phyloP scores from a whole-genome alignment of 2,113 vertebrate species.

The Pelecanoides urinatrix region DNA sequence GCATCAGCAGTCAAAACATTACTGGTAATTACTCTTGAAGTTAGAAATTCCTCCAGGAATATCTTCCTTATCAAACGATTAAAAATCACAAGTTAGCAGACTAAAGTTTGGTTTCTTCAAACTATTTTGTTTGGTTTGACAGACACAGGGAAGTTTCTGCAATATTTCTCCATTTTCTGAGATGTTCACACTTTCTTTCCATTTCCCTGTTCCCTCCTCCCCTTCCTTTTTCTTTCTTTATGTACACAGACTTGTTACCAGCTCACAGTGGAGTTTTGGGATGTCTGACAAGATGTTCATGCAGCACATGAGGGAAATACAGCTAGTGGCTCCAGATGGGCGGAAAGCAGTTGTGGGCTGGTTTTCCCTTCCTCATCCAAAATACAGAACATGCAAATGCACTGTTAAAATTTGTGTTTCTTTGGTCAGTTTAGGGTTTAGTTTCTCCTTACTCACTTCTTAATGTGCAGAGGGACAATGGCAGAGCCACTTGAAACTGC shows the following conservation, averaged over 20 bases:
- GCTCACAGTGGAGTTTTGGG: not conserved
- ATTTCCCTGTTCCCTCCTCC: not conserved
- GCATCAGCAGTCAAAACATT: not conserved
- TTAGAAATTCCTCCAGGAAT: not conserved
- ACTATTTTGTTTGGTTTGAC: not conserved
- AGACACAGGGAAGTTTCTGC: not conserved
- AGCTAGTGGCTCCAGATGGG: not conserved
- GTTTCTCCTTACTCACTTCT: not conserved
- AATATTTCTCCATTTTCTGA: not conserved
- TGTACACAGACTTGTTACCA: not conserved
- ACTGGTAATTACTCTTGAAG: slow-evolving; percentile 18
- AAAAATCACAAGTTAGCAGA: not conserved
- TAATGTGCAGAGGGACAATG: not conserved
- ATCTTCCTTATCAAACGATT: not conserved
- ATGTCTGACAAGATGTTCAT: not conserved
- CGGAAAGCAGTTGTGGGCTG: not conserved
- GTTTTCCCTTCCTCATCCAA: not conserved
- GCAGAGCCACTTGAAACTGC: not conserved
- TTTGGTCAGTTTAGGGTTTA: not conserved
- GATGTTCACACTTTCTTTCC: not conserved
- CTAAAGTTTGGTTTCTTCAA: not conserved
- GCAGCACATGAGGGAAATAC: not conserved
- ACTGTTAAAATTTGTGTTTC: not conserved
- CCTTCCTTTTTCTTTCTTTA: not conserved
- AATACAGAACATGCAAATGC: not conserved